Percentiles rank a stretch among this genome's conserved stretches.
Evolutionary conservation across 2,888 invertebrate species (phyloP).

Genomic region (Gandaritis pyraliata): DNA sequence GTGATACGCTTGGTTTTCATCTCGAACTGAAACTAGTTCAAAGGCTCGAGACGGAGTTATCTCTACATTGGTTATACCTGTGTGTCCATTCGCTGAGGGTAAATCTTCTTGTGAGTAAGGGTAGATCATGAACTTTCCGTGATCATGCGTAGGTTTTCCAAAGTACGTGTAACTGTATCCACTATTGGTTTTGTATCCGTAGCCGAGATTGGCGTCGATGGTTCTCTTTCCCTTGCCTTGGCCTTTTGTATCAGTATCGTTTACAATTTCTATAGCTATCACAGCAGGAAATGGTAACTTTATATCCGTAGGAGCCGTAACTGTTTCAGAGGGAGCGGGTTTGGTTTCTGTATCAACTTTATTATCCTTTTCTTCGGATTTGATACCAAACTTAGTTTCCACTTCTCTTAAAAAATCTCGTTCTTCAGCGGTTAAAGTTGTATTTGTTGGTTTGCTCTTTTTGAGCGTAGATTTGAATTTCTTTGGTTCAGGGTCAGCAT

Average conservation of each 20-base stretch:
- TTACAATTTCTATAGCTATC: constrained; percentile 86
- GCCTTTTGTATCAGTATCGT: constrained; percentile 78
- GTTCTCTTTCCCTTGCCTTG: constrained; percentile 86
- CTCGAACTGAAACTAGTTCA: constrained; percentile 69
- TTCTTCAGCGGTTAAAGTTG: constrained; percentile 72
- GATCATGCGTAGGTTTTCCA: constrained; percentile 72
- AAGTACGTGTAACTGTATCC: constrained; percentile 80
- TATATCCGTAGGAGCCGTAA: constrained; percentile 43
- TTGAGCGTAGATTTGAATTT: constrained; percentile 68
- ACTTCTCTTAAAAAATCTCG: constrained; percentile 76
- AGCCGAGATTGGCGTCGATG: constrained; percentile 89
- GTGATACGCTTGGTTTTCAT: constrained; percentile 64
- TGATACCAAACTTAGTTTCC: constrained; percentile 77
- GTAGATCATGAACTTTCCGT: constrained; percentile 86
- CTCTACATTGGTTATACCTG: constrained; percentile 72
- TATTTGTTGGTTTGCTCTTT: constrained; percentile 57
- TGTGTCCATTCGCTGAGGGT: constrained; percentile 61
- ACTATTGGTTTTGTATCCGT: constrained; percentile 84
- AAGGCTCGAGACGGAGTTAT: constrained; percentile 85
- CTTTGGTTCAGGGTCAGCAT: constrained; percentile 74
- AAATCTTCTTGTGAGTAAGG: constrained; percentile 89
- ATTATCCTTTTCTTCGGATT: constrained; percentile 58
- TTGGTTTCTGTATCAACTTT: constrained; percentile 48
- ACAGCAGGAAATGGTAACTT: constrained; percentile 77
- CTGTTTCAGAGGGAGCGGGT: constrained; percentile 33